These are phyloP conservation scores for Psephotus haematonotus DNA, from an alignment of 2,113 vertebrate species.

Conservation along the genomic window DNA sequence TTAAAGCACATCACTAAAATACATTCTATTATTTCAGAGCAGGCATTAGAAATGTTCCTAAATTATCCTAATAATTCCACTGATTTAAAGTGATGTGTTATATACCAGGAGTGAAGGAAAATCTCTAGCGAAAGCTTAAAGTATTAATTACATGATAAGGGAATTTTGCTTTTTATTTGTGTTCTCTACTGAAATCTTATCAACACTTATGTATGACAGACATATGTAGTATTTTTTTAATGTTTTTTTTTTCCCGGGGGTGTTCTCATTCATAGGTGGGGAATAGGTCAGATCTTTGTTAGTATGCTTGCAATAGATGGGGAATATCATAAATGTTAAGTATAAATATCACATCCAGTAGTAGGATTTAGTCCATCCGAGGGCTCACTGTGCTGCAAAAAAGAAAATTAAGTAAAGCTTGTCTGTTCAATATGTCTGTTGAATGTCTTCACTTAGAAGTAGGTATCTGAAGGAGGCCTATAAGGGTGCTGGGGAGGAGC, in stretches of 20 bases:
- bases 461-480: not conserved
- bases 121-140: not conserved
- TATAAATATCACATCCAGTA: not conserved
- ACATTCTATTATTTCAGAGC: not conserved
- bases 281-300: not conserved
- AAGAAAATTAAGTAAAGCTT: not conserved
- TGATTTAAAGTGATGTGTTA: not conserved
- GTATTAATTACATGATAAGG: not conserved
- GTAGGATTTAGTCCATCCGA: not conserved
- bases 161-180: not conserved
- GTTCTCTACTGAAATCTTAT: not conserved
- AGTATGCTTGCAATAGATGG: not conserved
- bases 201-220: not conserved
- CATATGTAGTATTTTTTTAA: not conserved
- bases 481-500: not conserved
- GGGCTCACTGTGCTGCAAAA: not conserved
- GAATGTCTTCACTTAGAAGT: not conserved
- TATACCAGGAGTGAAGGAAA: not conserved
- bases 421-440: not conserved
- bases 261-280: not conserved
- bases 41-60: not conserved
- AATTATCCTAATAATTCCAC: not conserved
- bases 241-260: rapidly evolving
- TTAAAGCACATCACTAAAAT: not conserved
- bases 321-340: not conserved